A percentile compares a stretch with the other conserved stretches of the same genome.
Conservation (phyloP, 1,140 invertebrate genomes). For the Solenopsis invicta region DNA sequence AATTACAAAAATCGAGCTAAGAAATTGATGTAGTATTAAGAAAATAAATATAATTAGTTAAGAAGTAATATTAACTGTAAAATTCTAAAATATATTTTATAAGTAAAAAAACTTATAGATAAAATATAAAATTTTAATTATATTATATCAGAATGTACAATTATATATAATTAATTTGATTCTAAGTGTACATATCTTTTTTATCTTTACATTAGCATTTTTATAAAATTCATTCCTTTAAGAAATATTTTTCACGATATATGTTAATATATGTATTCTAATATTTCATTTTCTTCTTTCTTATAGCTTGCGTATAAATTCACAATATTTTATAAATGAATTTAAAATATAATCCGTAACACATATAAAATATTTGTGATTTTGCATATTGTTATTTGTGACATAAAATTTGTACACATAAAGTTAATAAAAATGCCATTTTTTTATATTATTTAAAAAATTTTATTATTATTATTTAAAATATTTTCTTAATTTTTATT, state of each 20-base stretch:
- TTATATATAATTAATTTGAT: background rate
- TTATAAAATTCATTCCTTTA: background rate
- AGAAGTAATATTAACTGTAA: background rate
- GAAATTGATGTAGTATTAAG: background rate
- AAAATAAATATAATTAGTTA: background rate
- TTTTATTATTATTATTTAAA: background rate
- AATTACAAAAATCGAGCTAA: background rate
- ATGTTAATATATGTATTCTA: background rate
- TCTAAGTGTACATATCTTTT: background rate
- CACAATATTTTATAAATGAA: background rate
- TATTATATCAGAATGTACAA: too few species aligned
- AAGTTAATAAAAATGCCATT: background rate
- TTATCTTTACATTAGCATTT: background rate
- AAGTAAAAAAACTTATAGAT: background rate
- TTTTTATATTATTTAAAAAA: background rate
- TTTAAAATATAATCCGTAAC: background rate
- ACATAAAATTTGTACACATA: background rate
- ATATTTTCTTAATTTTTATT: background rate
- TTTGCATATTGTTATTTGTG: background rate
- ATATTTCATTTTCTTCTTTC: background rate
- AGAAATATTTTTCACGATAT: background rate
- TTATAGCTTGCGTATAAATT: background rate
- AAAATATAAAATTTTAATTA: too few species aligned
- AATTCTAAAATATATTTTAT: background rate
- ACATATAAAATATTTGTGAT: background rate